Evolutionary conservation across 1,140 invertebrate genomes (phyloP).

Genomic region (Ceratina calcarata): DNA sequence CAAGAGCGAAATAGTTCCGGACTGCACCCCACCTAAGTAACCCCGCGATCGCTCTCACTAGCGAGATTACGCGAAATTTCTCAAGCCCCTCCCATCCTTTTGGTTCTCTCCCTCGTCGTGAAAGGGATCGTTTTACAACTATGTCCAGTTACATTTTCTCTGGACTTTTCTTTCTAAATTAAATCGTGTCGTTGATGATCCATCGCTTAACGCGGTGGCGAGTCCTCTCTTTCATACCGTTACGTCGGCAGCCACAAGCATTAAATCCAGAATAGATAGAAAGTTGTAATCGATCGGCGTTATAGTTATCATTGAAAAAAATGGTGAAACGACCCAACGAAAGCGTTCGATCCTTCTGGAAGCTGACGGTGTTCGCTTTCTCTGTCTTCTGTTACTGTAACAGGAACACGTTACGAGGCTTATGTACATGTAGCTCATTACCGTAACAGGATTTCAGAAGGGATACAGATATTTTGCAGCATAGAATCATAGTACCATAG

Average conservation of each 20-base stretch:
- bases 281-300: neutral
- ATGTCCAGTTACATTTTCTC: neutral
- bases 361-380: conserved; percentile 18
- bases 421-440: neutral
- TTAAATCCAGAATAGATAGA: neutral
- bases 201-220: too few relatives aligned
- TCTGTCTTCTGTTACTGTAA: conserved; percentile 26
- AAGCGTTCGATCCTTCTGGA: conserved; percentile 18
- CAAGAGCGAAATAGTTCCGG: conserved; percentile 44
- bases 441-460: neutral
- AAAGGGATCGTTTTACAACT: neutral
- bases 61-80: conserved; percentile 34
- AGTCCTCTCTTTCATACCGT: too few relatives aligned
- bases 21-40: conserved; percentile 31
- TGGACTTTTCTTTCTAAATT: too few relatives aligned
- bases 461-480: neutral
- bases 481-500: neutral
- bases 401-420: neutral
- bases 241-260: too few relatives aligned
- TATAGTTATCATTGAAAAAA: neutral
- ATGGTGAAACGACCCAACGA: conserved; percentile 27
- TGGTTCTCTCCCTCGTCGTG: neutral
- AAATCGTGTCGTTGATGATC: too few relatives aligned
- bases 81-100: conserved; percentile 24
- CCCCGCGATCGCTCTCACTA: conserved; percentile 51